A percentile compares a stretch with the other conserved stretches of the same genome.
These are phyloP conservation scores for Crypturellus tataupa DNA, from an alignment of 2,797 vertebrate genomes.

Conservation along the genomic window DNA sequence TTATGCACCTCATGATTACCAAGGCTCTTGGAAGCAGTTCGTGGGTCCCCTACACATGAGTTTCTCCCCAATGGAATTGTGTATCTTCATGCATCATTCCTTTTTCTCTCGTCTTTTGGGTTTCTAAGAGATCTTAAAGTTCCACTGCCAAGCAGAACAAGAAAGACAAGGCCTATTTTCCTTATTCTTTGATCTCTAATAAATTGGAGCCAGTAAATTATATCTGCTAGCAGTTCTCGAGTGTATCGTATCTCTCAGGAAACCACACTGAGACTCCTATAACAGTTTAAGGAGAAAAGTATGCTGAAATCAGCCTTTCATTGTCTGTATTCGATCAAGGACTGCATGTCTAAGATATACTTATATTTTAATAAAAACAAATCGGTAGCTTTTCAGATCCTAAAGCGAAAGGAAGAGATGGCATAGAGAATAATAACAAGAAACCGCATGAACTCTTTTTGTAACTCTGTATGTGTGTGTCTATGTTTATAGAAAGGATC, in stretches of 20 bases:
- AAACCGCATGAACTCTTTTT: not conserved
- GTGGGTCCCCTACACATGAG: not conserved
- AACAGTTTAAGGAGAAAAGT: conserved; percentile 1
- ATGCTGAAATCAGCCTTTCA: not conserved
- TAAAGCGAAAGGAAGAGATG: not conserved
- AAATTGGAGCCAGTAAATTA: conserved; percentile 38
- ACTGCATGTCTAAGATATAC: not conserved
- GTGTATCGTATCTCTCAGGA: conserved; percentile 42
- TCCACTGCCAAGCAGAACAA: conserved; percentile 34
- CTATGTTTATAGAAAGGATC: not conserved
- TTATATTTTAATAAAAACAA: not conserved
- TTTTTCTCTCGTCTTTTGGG: conserved; percentile 16
- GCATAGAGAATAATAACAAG: not conserved
- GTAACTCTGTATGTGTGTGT: not conserved
- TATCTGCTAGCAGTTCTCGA: conserved; percentile 33
- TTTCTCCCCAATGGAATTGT: not conserved
- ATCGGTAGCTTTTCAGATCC: not conserved
- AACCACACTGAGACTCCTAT: conserved; percentile 3
- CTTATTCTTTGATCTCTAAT: conserved; percentile 48
- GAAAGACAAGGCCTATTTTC: conserved; percentile 19
- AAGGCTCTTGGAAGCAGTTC: not conserved
- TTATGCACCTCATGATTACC: conserved; percentile 19
- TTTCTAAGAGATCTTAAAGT: not conserved
- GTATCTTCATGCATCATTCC: not conserved
- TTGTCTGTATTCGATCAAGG: conserved; percentile 9